Evolutionary conservation across 2,888 invertebrate species (phyloP).

Genomic region (Macrosoma leucophasiata): DNA sequence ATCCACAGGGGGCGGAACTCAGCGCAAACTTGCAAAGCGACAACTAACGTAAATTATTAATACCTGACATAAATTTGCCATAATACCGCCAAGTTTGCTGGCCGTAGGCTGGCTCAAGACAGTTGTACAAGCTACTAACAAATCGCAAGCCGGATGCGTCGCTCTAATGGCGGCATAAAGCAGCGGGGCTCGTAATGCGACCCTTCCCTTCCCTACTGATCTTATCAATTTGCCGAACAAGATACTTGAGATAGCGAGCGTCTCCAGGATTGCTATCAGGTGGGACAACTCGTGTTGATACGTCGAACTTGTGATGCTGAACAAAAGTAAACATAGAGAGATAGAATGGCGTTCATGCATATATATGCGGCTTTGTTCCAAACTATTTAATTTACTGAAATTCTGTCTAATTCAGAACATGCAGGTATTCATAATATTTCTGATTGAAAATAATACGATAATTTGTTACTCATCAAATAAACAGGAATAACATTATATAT

Average conservation of each 20-base stretch:
- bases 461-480: too few relatives aligned
- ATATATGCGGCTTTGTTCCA: too few relatives aligned
- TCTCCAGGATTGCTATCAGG: too few relatives aligned
- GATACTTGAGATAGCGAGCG: slow-evolving; percentile 36
- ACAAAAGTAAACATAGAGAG: too few relatives aligned
- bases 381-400: too few relatives aligned
- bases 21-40: slow-evolving; percentile 49
- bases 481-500: too few relatives aligned
- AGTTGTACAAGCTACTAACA: slow-evolving; percentile 58
- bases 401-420: too few relatives aligned
- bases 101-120: slow-evolving; percentile 49
- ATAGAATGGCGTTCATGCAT: too few relatives aligned
- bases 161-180: slow-evolving; percentile 56
- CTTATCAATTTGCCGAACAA: slow-evolving; percentile 55
- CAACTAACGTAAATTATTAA: slow-evolving; percentile 73
- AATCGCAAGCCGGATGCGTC: slow-evolving; percentile 57
- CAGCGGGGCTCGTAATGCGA: slow-evolving; percentile 47
- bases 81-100: slow-evolving; percentile 59
- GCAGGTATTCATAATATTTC: too few relatives aligned
- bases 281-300: too few relatives aligned
- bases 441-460: too few relatives aligned
- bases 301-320: too few relatives aligned
- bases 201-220: slow-evolving; percentile 39
- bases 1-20: slow-evolving; percentile 27
- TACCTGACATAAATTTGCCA: slow-evolving; percentile 75